phyloP scores from a whole-genome alignment of 1,140 invertebrate species.

The Pseudomyrmex concolor region DNA sequence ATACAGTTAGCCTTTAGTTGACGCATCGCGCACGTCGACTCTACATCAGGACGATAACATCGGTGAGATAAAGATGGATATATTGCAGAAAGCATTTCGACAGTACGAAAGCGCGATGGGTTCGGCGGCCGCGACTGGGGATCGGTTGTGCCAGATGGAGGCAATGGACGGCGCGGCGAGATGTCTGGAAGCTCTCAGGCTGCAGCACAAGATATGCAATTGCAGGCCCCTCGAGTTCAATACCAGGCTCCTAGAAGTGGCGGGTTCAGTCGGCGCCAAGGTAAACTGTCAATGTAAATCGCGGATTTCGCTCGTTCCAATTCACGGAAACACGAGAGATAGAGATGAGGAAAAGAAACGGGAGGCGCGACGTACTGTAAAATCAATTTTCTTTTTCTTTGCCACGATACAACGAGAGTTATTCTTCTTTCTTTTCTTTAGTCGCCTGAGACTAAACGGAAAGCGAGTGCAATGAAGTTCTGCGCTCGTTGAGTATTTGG shows the following conservation, averaged over 20 bases:
- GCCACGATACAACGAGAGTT: neutral
- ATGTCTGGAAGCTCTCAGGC: conserved; percentile 90
- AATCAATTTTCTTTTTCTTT: conserved; percentile 39
- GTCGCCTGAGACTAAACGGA: neutral
- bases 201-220: conserved; percentile 93
- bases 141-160: conserved; percentile 93
- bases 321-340: neutral
- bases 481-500: neutral
- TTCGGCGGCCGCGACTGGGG: conserved; percentile 90
- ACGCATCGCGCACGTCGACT: conserved; percentile 35
- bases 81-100: conserved; percentile 88
- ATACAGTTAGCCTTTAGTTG: conserved; percentile 65
- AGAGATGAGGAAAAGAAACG: neutral
- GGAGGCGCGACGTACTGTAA: conserved; percentile 9
- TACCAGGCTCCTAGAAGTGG: conserved; percentile 91
- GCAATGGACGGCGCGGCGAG: conserved; percentile 93
- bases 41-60: conserved; percentile 48
- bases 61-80: conserved; percentile 62
- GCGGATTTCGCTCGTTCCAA: neutral
- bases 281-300: conserved; percentile 79
- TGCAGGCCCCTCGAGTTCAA: conserved; percentile 93
- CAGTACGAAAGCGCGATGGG: conserved; percentile 94
- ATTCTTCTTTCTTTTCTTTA: neutral
- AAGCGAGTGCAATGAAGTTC: conserved; percentile 1
- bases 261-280: conserved; percentile 92